Base-by-base conservation (phyloP, 2,113 vertebrate genomes). In the Mirounga angustirostris region DNA sequence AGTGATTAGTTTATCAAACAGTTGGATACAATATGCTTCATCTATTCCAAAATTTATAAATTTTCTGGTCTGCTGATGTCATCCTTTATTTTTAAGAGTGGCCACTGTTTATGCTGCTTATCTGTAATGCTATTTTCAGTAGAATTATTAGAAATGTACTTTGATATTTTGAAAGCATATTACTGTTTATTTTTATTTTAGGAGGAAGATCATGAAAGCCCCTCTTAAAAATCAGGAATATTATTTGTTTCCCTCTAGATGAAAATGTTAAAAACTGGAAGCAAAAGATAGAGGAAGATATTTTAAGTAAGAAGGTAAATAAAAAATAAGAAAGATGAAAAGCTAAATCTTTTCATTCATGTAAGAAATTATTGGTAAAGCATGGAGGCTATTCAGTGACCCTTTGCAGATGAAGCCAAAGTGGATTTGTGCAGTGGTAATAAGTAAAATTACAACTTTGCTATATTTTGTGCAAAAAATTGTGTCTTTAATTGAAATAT, bases 1-100 rank as follows among this genome's bases (percentile, higher is more conserved):
- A 96, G 79, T 69, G 4, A 81, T 91, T 83, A 73, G 33, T 74
- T 96, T 95, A 58, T 76, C 30, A 69, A 15, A 7, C 40, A 88
- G 28, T 50, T 54, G 1, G 13, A 82, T n/a, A 59, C 28, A 83
- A 56, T 95, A 65, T 54, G 81, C 46, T 83, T 93, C 69, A 63
- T 91, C n/a, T 78, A 52, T 85, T 85, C 19, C 6, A 63, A 95
- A 81, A 69, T 76, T 63, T 58, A 80, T 95, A 89, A 91, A 63
- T 94, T 76, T 97, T 94, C 65, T 95, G 52, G 40, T 95, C 56
- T 85, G 54, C 13, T 63, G 36, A 52, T 84, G 15, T 59, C 52
- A n/a, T 63, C n/a, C 19, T 74, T 65, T 84, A 95, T 81, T 79
- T 97, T 79, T 73, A 89, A 76, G n/a, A 58, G 36, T 28, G 30